Base-by-base conservation (phyloP, 1,140 invertebrate genomes). In the Megathymus violae region DNA sequence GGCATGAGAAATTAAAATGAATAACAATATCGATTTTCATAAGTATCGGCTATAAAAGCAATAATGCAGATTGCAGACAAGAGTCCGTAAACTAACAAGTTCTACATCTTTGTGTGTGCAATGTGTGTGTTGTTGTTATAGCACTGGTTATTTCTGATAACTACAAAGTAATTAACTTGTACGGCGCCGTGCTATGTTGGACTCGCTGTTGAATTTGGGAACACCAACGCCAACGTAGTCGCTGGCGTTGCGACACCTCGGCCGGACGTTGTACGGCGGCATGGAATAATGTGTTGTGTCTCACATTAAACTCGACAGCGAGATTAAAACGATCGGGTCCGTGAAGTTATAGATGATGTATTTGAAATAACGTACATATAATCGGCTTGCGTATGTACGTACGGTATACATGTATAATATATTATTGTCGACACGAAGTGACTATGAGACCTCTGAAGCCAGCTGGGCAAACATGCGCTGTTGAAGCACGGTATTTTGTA, bases 391-490 rank as follows among this genome's bases (percentile, higher is more conserved):
- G 19, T 22, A 5, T 22, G 19, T 22, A 22, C 2, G 19, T 22
- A 5, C 19, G 19, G 5, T 22, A 5, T 34, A 50, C 17, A 4
- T 52, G n/a, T n/a, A n/a, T n/a, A n/a, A 40, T 14, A 7, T 40
- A 40, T 27, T 22, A 10, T 63, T 50, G 25, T 34, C 41, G 41
- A 58, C 40, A 40, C n/a, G 41, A 31, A 15, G 40, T 22, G 44
- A 67, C 40, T 46, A 36, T 62, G 19, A 71, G 78, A 82, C 82
- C 80, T 78, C 76, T 75, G 74, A 81, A 85, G 79, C 62, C 83
- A 89, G 80, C 82, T 89, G 85, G 34, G 41, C 72, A 86, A 89
- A 88, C 67, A 82, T 36, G 31, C 43, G 75, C 70, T 34, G 40
- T 56, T 25, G 11, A 14, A 31, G 44, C 40, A 14, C 17, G 10